Conservation (phyloP, 2,888 invertebrate genomes). For the Epinotia nisella region DNA sequence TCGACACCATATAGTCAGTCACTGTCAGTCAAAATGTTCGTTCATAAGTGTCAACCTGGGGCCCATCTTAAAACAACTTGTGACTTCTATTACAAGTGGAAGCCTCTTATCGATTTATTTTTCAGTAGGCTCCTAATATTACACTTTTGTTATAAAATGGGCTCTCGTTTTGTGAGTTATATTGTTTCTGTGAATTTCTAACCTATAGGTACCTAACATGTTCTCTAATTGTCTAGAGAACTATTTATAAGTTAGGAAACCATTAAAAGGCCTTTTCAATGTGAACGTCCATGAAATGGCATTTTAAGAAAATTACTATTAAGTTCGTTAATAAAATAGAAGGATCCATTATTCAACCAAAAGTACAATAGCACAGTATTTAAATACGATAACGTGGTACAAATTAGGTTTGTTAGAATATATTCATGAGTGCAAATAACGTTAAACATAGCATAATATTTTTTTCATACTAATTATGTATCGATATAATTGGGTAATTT, state of each 20-base stretch:
- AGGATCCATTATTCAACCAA: not conserved
- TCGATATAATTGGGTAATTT: not conserved
- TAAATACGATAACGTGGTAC: slow-evolving; percentile 20
- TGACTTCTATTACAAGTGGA: no score
- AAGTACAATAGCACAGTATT: slow-evolving; percentile 31
- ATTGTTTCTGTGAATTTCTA: not conserved
- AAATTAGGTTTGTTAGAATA: slow-evolving; percentile 12
- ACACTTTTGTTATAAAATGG: no score
- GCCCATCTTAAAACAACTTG: no score
- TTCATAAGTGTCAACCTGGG: not conserved
- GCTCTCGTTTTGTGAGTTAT: not conserved
- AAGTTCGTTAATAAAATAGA: not conserved
- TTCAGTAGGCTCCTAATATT: no score
- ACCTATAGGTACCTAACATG: not conserved
- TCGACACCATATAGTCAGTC: not conserved
- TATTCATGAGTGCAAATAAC: slow-evolving; percentile 28
- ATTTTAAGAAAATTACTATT: not conserved
- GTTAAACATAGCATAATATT: slow-evolving; percentile 36
- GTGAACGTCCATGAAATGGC: not conserved
- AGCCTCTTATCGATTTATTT: no score
- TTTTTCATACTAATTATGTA: slow-evolving; percentile 11
- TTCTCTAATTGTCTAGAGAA: slow-evolving; percentile 2
- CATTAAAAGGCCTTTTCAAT: not conserved
- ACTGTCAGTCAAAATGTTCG: not conserved
- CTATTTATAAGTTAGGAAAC: not conserved